Evolutionary conservation across 2,113 vertebrate genomes (phyloP), one percentile per base, ranked within the genome.

Genomic region (Cyanoramphus novaezelandiae): DNA sequence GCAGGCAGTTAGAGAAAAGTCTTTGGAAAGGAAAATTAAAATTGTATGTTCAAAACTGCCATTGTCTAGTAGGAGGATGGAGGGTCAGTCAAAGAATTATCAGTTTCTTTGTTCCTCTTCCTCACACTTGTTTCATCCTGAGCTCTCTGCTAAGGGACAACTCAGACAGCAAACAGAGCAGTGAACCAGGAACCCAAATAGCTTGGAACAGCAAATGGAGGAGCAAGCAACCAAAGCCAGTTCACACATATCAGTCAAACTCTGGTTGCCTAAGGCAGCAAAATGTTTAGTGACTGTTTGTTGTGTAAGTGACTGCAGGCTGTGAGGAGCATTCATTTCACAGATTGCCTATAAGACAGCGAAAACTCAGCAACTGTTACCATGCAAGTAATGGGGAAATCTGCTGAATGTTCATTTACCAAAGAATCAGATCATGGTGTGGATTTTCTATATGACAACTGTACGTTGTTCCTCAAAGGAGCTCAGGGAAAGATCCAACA

Each of bases 251-350:
- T 68, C 88, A 91, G 78, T 78, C 79, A 96, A 95, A 85, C 27
- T 21, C 37, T 44, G 55, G 28, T 71, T 94, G 95, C 96, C 83
- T 81, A 62, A 94, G 93, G 93, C 96, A 93, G 92, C 41, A 72
- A 91, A 89, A 79, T 92, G 65, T 91, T 95, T 92, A 92, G 86
- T 80, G 65, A 76, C 72, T 96, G 71, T 90, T 95, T 95, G 92
- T 94, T 97, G 95, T 89, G 89, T 78, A 95, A 97, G 95, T 46
- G 88, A 49, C 88, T 94, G 79, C 15, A 6, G 43, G 20, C 79
- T 94, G 91, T 18, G 81, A 96, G 86, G 80, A 84, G 87, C 35
- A 59, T 59, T 82, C 77, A 46, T 82, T 96, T 93, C 80, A 86
- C 65, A 93, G 91, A 93, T 94, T 94, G 86, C 82, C 90, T 84